A percentile compares a stretch with the other conserved stretches of the same genome.
phyloP scores from a whole-genome alignment of 1,140 invertebrate genomes.

The Pseudomyrmex sp. region DNA sequence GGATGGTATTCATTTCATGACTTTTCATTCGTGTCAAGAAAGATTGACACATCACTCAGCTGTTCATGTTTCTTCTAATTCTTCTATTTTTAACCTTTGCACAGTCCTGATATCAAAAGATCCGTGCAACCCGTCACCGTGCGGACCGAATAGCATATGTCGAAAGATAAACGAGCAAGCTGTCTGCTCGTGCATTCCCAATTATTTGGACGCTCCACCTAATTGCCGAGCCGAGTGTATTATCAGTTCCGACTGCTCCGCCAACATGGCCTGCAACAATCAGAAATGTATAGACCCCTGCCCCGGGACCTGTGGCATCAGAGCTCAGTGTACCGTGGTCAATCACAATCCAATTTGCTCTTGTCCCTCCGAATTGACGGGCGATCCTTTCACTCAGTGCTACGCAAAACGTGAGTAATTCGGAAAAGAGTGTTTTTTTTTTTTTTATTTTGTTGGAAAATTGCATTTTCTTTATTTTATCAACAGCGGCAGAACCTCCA shows the following conservation, averaged over 20 bases:
- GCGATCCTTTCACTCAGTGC: conserved; percentile 86
- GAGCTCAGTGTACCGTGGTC: conserved; percentile 80
- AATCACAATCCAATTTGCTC: conserved; percentile 86
- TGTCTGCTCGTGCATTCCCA: conserved; percentile 87
- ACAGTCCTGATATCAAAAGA: conserved; percentile 76
- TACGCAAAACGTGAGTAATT: conserved; percentile 76
- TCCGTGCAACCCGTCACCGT: conserved; percentile 89
- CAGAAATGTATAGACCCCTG: conserved; percentile 83
- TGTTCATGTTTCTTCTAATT: background rate
- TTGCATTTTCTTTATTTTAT: conserved; percentile 1
- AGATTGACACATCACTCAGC: background rate
- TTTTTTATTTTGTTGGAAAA: background rate
- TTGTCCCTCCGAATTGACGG: conserved; percentile 87
- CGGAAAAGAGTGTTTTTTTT: background rate
- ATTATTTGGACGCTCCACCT: conserved; percentile 88
- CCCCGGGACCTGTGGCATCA: conserved; percentile 80
- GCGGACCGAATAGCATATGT: conserved; percentile 91
- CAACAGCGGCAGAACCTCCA: conserved; percentile 47
- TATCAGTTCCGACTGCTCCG: conserved; percentile 82
- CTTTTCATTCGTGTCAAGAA: background rate
- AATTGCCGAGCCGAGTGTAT: conserved; percentile 87
- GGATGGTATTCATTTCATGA: conserved; percentile 66
- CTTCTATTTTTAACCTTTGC: conserved; percentile 1
- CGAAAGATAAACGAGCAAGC: conserved; percentile 87
- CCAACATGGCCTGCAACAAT: conserved; percentile 80